phyloP scores from a whole-genome alignment of 2,797 vertebrate genomes.

The Chrosomus eos region DNA sequence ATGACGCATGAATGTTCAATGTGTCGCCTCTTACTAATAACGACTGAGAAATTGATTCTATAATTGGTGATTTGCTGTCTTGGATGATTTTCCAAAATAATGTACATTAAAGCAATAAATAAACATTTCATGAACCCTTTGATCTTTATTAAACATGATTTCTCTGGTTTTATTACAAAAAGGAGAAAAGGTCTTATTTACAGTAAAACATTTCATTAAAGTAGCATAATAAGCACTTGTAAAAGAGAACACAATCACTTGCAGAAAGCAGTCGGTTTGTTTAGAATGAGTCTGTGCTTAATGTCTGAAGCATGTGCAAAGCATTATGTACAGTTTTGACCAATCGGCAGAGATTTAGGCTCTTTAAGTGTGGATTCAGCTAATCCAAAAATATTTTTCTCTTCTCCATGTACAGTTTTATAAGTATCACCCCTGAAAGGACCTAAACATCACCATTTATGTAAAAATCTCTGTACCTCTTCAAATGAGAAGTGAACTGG shows the following conservation, averaged over 20 bases:
- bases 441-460: neutral
- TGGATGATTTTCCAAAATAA: neutral
- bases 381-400: neutral
- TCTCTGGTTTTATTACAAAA: slow-evolving; percentile 68
- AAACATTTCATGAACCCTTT: slow-evolving; percentile 50
- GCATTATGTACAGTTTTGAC: slow-evolving; percentile 30
- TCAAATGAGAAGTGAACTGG: neutral
- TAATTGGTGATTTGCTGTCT: neutral
- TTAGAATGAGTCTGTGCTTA: slow-evolving; percentile 42
- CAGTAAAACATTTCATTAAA: slow-evolving; percentile 67
- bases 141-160: slow-evolving; percentile 72
- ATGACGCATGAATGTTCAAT: neutral
- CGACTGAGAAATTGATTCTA: neutral
- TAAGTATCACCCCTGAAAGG: neutral
- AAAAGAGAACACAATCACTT: slow-evolving; percentile 70
- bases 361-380: neutral
- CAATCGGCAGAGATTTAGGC: neutral
- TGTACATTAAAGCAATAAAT: slow-evolving; percentile 30
- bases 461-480: neutral
- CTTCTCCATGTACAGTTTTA: neutral
- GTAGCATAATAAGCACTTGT: slow-evolving; percentile 63
- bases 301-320: slow-evolving; percentile 9
- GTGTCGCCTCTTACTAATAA: neutral
- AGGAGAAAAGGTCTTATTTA: slow-evolving; percentile 72
- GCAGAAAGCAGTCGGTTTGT: slow-evolving; percentile 55